A percentile compares a stretch with the other conserved stretches of the same genome.
Conservation (phyloP, 2,888 invertebrate genomes). For the Phyllotreta cruciferae region DNA sequence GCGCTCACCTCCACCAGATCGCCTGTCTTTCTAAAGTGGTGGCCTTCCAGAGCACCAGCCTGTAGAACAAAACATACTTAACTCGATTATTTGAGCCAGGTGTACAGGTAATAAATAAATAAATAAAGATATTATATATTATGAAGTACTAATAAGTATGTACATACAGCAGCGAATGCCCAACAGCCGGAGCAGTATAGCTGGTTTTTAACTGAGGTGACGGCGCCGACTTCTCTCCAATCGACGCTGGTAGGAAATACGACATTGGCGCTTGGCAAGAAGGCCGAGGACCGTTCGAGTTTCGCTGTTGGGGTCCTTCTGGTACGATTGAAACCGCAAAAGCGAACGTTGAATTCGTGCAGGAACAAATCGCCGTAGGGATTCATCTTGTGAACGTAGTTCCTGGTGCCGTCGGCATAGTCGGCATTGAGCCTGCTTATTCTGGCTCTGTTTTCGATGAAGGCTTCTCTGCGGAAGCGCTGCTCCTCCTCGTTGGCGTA, state of each 20-base stretch:
- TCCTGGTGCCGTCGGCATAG: constrained; percentile 50
- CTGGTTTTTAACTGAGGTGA: constrained; percentile 55
- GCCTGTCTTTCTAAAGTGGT: constrained; percentile 63
- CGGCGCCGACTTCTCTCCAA: constrained; percentile 57
- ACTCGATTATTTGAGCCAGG: no score
- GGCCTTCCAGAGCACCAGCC: constrained; percentile 67
- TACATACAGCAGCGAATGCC: constrained; percentile 58
- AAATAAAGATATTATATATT: background rate
- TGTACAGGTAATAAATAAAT: background rate
- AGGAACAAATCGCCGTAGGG: constrained; percentile 55
- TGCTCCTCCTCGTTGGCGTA: constrained; percentile 53
- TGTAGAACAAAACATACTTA: constrained; percentile 53
- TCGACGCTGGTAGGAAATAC: constrained; percentile 54
- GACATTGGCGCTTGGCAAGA: constrained; percentile 55
- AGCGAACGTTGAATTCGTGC: constrained; percentile 53
- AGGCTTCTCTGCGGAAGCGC: constrained; percentile 53
- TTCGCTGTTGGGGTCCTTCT: constrained; percentile 43
- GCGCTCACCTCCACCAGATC: constrained; percentile 63
- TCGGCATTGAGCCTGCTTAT: constrained; percentile 55
- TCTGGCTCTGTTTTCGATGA: constrained; percentile 56
- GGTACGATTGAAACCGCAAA: constrained; percentile 57
- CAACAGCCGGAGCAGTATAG: constrained; percentile 57
- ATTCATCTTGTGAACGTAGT: constrained; percentile 55
- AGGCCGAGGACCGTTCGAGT: constrained; percentile 47
- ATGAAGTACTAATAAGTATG: no score